Evolutionary conservation across 2,888 invertebrate species (phyloP).

Genomic region (Philonicus albiceps): DNA sequence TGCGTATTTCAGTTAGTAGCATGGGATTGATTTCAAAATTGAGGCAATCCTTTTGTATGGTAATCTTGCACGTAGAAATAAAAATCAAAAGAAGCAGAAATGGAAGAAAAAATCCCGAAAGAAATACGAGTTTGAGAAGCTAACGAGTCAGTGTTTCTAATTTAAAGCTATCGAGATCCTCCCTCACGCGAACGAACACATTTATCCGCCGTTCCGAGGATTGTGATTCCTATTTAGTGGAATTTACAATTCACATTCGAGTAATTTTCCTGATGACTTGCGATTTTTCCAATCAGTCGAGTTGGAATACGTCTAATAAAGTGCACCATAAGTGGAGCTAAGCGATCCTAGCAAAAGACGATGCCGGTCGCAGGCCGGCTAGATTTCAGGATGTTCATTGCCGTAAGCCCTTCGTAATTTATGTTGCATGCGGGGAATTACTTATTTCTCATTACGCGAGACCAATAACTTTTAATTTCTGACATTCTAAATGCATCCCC

Average conservation of each 20-base stretch:
- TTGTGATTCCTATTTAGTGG: background rate
- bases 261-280: background rate
- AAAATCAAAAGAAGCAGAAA: too few species aligned
- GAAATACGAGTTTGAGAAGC: too few species aligned
- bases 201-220: background rate
- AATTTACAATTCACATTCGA: background rate
- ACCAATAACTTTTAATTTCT: conserved; percentile 3
- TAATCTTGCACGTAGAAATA: too few species aligned
- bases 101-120: too few species aligned
- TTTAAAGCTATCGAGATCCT: background rate
- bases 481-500: background rate
- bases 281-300: background rate
- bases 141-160: background rate
- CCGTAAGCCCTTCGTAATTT: background rate
- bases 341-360: background rate
- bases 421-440: background rate
- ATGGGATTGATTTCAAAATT: too few species aligned
- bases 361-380: background rate
- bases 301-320: background rate
- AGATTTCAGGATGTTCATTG: background rate
- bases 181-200: background rate
- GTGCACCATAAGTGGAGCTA: background rate
- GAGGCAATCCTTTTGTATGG: too few species aligned
- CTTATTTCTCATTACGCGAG: background rate
- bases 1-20: too few species aligned